Conservation (phyloP, 2,888 invertebrate genomes). For the Netelia melanura region DNA sequence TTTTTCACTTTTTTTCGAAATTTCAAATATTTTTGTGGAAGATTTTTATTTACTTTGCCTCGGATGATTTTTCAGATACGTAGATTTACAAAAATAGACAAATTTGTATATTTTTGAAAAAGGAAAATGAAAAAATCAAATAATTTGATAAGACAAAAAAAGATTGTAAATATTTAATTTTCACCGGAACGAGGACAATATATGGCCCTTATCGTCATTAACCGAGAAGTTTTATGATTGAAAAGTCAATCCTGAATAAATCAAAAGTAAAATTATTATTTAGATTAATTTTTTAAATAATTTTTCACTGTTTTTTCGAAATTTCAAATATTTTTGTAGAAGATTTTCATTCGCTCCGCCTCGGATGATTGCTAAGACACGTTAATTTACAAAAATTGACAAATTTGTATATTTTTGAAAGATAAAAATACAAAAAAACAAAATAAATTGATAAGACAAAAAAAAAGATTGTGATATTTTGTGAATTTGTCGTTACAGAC, state of each 20-base stretch:
- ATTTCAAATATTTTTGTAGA: no score
- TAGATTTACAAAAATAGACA: no score
- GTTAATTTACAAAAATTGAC: no score
- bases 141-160: neutral
- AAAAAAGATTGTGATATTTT: conserved; percentile 11
- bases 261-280: neutral
- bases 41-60: no score
- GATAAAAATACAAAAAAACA: neutral
- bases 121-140: neutral
- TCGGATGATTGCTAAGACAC: no score
- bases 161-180: neutral
- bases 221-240: neutral
- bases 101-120: neutral
- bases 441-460: neutral
- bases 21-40: no score
- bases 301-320: no score
- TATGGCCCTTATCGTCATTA: no score
- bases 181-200: neutral
- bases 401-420: neutral
- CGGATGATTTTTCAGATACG: no score
- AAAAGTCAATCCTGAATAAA: neutral
- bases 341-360: no score
- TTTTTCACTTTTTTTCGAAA: no score
- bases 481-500: conserved; percentile 81
- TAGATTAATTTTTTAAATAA: neutral